Percentiles rank a stretch among this genome's conserved stretches.
Evolutionary conservation across 2,113 vertebrate species (phyloP).

Genomic region (Cebidichthys violaceus): DNA sequence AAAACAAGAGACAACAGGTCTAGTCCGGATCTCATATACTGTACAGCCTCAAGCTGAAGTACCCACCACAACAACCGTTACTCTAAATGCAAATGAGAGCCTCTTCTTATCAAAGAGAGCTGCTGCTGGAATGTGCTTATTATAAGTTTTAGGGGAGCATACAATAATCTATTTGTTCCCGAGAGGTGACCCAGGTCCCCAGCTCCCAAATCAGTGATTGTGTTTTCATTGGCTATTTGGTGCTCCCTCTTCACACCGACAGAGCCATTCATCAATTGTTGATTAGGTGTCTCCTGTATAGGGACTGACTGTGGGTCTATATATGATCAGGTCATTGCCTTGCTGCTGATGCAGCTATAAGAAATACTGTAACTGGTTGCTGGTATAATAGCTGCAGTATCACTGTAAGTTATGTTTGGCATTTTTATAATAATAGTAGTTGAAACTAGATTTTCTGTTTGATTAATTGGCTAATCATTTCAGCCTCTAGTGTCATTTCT

Average conservation of each 20-base stretch:
- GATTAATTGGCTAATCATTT: neutral
- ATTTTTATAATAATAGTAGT: too few species aligned
- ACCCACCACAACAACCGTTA: conserved; percentile 34
- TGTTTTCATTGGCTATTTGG: conserved; percentile 54
- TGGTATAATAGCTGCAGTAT: too few species aligned
- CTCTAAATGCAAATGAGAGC: conserved; percentile 52
- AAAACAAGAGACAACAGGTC: conserved; percentile 33
- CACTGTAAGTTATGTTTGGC: too few species aligned
- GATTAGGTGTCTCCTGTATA: conserved; percentile 37
- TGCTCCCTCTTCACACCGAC: conserved; percentile 19
- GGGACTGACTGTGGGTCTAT: conserved; percentile 15
- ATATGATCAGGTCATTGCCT: conserved; percentile 4
- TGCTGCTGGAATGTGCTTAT: conserved; percentile 29
- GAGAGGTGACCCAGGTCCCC: conserved; percentile 19
- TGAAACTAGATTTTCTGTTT: neutral
- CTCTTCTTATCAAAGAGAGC: conserved; percentile 8
- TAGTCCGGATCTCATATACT: neutral
- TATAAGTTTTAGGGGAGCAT: conserved; percentile 7
- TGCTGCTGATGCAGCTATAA: conserved; percentile 31
- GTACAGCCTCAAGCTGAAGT: conserved; percentile 30
- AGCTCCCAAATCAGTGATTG: conserved; percentile 42
- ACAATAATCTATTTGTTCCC: conserved; percentile 18
- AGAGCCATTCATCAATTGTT: conserved; percentile 61
- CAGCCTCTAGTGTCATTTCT: neutral
- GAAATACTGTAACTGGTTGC: neutral